A percentile compares a stretch with the other conserved stretches of the same genome.
Conservation (phyloP, 1,140 invertebrate species). For the Leptoteleia sp. region DNA sequence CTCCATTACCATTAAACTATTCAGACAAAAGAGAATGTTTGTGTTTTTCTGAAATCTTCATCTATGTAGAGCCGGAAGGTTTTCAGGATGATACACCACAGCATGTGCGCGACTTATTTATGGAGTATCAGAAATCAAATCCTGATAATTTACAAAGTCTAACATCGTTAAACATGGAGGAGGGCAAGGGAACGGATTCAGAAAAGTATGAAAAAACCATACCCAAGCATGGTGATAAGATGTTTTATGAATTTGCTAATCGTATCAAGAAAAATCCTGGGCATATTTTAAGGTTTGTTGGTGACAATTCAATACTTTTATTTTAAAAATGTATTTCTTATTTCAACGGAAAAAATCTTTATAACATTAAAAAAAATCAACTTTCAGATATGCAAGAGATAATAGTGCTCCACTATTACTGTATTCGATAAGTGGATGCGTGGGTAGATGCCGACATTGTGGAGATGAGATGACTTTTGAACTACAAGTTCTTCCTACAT, state of each 20-base stretch:
- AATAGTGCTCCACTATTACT: constrained; percentile 84
- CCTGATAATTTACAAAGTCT: constrained; percentile 74
- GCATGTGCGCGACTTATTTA: constrained; percentile 84
- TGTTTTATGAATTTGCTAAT: constrained; percentile 90
- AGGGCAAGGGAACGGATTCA: constrained; percentile 64
- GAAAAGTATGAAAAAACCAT: constrained; percentile 90
- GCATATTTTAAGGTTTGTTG: constrained; percentile 90
- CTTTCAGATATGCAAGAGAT: constrained; percentile 86
- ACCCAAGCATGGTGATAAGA: constrained; percentile 89
- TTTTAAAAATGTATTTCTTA: too few species aligned
- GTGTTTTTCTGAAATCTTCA: constrained; percentile 82
- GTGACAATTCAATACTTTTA: too few species aligned
- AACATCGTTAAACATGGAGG: constrained; percentile 64
- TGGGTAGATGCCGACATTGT: constrained; percentile 86
- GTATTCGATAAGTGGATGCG: constrained; percentile 82
- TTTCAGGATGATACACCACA: constrained; percentile 77
- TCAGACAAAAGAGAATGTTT: constrained; percentile 73
- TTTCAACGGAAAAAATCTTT: too few species aligned
- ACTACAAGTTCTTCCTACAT: constrained; percentile 89
- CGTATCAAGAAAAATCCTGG: constrained; percentile 88
- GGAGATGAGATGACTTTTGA: constrained; percentile 88
- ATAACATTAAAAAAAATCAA: too few species aligned
- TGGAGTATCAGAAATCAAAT: constrained; percentile 84
- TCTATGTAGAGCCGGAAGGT: constrained; percentile 84
- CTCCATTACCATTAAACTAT: constrained; percentile 80